Evolutionary conservation across 2,113 vertebrate genomes (phyloP).

Genomic region (Ophiodon elongatus): DNA sequence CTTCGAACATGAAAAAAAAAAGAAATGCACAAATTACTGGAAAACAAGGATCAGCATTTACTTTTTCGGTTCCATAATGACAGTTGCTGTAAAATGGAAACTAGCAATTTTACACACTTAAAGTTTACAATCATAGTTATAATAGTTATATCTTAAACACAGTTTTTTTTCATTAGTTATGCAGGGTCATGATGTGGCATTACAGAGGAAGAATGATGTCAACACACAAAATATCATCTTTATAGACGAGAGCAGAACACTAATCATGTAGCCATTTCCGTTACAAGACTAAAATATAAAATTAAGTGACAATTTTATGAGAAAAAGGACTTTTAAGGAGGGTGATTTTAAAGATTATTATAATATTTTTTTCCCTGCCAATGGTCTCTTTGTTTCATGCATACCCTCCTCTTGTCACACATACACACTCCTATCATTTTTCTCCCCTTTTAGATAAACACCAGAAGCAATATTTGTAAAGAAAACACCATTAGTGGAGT

Average conservation of each 20-base stretch:
- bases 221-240: slow-evolving; percentile 1
- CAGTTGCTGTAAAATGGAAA: slow-evolving; percentile 1
- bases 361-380: not conserved
- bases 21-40: not conserved
- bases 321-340: not conserved
- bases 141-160: slow-evolving; percentile 12
- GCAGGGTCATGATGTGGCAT: not conserved
- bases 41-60: not conserved
- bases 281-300: not conserved
- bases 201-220: not conserved
- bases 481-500: slow-evolving; percentile 50
- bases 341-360: not conserved
- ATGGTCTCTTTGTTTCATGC: not conserved
- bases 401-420: not conserved
- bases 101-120: not conserved
- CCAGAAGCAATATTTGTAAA: slow-evolving; percentile 62
- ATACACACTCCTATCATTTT: not conserved
- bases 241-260: slow-evolving; percentile 1
- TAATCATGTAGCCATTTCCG: not conserved
- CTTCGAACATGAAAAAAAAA: slow-evolving; percentile 24
- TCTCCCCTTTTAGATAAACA: slow-evolving; percentile 21
- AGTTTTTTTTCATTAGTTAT: not conserved
- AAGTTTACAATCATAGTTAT: slow-evolving; percentile 35
- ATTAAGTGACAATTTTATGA: not conserved
- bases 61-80: not conserved